A percentile compares a stretch with the other conserved stretches of the same genome.
Conservation (phyloP, 2,113 vertebrate genomes). For the Tauraco erythrolophus region DNA sequence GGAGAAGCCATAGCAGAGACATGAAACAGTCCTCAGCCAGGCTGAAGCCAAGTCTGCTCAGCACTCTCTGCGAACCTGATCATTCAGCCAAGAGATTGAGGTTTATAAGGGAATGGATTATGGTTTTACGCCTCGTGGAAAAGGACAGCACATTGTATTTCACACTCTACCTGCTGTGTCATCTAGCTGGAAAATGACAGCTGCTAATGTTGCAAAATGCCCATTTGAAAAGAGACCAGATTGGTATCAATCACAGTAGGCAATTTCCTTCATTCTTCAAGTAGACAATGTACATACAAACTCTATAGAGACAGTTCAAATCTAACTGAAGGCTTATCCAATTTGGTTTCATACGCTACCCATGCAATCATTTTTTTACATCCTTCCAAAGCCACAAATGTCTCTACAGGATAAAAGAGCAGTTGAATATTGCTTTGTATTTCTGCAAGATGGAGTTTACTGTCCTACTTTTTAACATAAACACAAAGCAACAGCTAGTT, state of each 20-base stretch:
- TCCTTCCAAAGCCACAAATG: neutral
- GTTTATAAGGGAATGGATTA: neutral
- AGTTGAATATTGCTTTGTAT: neutral
- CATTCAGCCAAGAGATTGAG: accelerated
- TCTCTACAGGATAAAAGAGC: neutral
- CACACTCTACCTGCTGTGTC: neutral
- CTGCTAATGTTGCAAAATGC: neutral
- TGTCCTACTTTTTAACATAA: neutral
- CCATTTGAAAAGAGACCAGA: neutral
- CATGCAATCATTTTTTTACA: neutral
- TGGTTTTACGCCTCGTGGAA: neutral
- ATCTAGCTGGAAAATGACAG: neutral
- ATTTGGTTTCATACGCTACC: neutral
- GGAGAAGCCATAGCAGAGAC: neutral
- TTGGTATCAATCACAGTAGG: neutral
- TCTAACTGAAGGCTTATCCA: neutral
- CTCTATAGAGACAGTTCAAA: neutral
- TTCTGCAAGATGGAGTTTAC: neutral
- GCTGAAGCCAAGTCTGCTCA: neutral
- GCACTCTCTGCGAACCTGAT: neutral
- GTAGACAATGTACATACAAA: neutral
- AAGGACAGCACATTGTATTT: neutral
- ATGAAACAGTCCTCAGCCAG: neutral
- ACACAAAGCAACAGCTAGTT: neutral
- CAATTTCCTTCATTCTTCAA: neutral